Evolutionary conservation across 2,113 vertebrate species (phyloP).

Genomic region (Eclectus roratus): DNA sequence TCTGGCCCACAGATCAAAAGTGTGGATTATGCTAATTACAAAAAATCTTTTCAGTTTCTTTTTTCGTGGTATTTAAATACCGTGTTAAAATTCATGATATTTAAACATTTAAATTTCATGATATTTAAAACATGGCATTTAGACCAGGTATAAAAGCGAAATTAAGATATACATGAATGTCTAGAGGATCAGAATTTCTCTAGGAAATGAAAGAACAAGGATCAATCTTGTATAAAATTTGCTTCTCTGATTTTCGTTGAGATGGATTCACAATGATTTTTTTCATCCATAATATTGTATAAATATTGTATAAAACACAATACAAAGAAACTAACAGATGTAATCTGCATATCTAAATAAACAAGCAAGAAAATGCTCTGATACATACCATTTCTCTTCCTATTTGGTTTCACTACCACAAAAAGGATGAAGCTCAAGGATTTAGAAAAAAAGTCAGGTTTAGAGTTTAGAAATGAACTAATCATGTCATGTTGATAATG

Average conservation of each 20-base stretch:
- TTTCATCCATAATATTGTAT: not conserved
- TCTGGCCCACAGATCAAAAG: not conserved
- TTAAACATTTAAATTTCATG: not conserved
- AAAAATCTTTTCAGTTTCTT: not conserved
- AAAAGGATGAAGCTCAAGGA: not conserved
- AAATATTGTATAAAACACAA: not conserved
- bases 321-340: not conserved
- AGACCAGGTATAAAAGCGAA: not conserved
- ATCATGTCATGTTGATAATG: not conserved
- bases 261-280: not conserved
- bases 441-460: not conserved
- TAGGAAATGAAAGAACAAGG: not conserved
- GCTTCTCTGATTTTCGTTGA: not conserved
- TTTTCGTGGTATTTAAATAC: not conserved
- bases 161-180: not conserved
- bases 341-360: not conserved
- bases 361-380: not conserved
- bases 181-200: not conserved
- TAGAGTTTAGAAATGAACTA: not conserved
- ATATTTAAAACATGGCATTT: not conserved
- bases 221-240: not conserved
- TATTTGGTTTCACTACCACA: not conserved
- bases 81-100: not conserved
- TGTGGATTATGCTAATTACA: not conserved
- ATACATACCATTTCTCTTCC: not conserved